A percentile compares a stretch with the other conserved stretches of the same genome.
These are phyloP conservation scores for Eupithecia subumbrata DNA, from an alignment of 2,888 invertebrate genomes.

Conservation along the genomic window DNA sequence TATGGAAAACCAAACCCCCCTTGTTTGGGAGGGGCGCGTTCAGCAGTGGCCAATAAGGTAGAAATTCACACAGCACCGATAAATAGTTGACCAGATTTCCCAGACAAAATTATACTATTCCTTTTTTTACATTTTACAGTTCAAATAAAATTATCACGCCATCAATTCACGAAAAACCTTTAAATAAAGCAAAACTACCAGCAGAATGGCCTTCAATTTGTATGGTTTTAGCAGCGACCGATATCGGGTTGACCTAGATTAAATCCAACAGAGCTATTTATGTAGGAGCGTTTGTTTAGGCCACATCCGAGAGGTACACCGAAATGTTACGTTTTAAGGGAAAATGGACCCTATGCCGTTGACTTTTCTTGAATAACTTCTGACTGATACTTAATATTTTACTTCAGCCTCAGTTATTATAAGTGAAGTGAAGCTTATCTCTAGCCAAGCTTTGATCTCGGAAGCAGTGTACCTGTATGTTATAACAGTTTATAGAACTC, in stretches of 20 bases:
- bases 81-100: background rate
- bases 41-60: background rate
- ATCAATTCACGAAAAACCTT: background rate
- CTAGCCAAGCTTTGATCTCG: background rate
- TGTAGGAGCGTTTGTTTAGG: constrained; percentile 47
- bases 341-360: background rate
- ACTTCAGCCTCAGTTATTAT: background rate
- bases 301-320: constrained; percentile 22
- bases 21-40: too few relatives aligned
- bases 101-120: too few relatives aligned
- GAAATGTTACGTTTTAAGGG: constrained; percentile 13
- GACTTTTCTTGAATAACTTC: background rate
- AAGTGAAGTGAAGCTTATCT: background rate
- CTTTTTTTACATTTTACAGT: background rate
- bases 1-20: too few relatives aligned
- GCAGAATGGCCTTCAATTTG: constrained; percentile 32
- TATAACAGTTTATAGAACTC: background rate
- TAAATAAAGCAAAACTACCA: background rate
- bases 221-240: constrained; percentile 45
- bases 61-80: background rate
- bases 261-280: constrained; percentile 47
- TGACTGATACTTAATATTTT: background rate
- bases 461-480: background rate
- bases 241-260: constrained; percentile 65
- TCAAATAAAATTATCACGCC: background rate